Base-by-base conservation (phyloP, 2,797 vertebrate species). In the Rhinella marina region DNA sequence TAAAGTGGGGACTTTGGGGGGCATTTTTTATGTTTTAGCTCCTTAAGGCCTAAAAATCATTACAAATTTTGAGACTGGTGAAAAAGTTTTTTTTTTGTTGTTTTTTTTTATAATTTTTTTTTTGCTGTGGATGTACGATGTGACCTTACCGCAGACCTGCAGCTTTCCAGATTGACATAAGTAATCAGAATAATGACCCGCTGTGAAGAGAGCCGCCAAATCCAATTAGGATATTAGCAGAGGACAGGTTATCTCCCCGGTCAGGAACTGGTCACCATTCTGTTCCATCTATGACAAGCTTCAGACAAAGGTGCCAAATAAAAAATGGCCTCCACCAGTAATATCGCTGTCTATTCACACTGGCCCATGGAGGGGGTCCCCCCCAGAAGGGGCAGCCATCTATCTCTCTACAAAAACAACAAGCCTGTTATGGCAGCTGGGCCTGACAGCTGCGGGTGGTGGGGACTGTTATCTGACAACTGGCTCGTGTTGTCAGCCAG, bases 201-300 rank as follows among this genome's bases (percentile, higher is more conserved):
- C 32, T 41, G 32, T 41, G 32, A 41, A 41, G 41, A 41, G 41
- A 41, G 41, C 68, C 29, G 2, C 16, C 75, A 82, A 82, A 87
- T 82, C 86, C 80, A 62, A 87, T 87, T 82, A 87, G 32, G 52
- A 54, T 82, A 81, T 80, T 80, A 80, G 32, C 62, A 73, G 66
- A 27, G 64, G n/a, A 41, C 76, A 64, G 86, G 48, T 82, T 66
- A 82, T 52, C 57, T 23, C 52, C 50, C 25, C 56, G 62, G 23
- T 29, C 56, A 27, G 29, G 21, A 8, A 76, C 4, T 23, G 32
- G 5, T 48, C 23, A 61, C 27, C 54, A 4, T 10, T 78, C 13
- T 76, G 25, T 54, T n/a, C 72, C 9, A 7, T n/a, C 19, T 10
- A 25, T 27, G 64, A 25, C 64, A 27, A 6, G n/a, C n/a, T 25